Evolutionary conservation across 2,113 vertebrate genomes (phyloP), one percentile per base, ranked within the genome.

Genomic region (Prochilodus magdalenae): DNA sequence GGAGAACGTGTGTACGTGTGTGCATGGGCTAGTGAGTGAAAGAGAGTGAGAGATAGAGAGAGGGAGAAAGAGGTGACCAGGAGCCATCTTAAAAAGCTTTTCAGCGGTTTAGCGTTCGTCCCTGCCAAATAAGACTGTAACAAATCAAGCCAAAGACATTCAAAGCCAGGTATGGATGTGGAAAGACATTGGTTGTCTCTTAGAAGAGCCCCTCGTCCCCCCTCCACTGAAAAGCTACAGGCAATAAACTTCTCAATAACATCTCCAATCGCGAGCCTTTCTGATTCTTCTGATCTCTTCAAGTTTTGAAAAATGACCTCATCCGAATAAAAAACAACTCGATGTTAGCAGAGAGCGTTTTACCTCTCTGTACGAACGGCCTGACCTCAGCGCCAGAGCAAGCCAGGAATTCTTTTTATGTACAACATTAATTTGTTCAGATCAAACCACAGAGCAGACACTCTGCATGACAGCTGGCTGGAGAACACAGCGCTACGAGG

Each of bases 381-480:
- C 81, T 77, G 81, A 75, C 74, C 66, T 83, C 74, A 40, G 81
- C 81, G 20, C 66, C 33, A 53, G 81, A 76, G 74, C 75, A 77
- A 83, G 74, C 81, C 49, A 62, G 40, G 76, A 70, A 44, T 44
- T 40, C 66, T 57, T 72, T 83, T 83, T 72, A 83, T 83, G 74
- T 83, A 53, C 81, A 83, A 77, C 74, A 83, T 83, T 83, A 77
- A 83, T 83, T 83, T 83, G 74, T 59, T 77, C 67, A 60, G 66
- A 83, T 83, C 81, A 77, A 83, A 83, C 66, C 81, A 82, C 74
- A 75, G 73, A 62, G 74, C 81, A 77, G 65, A 81, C 73, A 71
- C 81, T 82, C 76, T 83, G 81, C 65, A 67, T 81, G 80, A 81
- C 80, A 75, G 36, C 76, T 83, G 81, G 79, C 65, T 82, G 73